Base-by-base conservation (phyloP, 2,113 vertebrate genomes). In the Plestiodon gilberti region DNA sequence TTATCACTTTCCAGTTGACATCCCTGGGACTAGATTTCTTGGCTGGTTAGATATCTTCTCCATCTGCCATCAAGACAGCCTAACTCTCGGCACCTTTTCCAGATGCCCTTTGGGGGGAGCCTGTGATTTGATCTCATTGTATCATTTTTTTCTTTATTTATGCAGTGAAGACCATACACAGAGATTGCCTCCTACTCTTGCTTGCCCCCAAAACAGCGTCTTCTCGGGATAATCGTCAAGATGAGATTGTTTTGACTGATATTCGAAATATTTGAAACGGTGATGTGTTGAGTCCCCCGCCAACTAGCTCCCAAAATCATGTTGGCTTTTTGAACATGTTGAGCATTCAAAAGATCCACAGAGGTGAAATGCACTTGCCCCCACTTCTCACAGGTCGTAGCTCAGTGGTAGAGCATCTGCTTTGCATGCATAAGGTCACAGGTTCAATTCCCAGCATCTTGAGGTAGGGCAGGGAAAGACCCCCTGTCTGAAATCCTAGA, bases 11-110 rank as follows among this genome's bases (percentile, higher is more conserved):
- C 65, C 67, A 40, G 55, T 23, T n/a, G 23, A 40, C 76, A 43
- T 71, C 67, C n/a, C 78, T 59, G 65, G 38, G 77, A 86, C 78
- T 25, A 71, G 57, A 74, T 38, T 71, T 86, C 69, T 59, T 25
- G 35, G 55, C 40, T 73, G 30, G 55, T 57, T 33, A 78, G 48
- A 35, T 64, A 0, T 65, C 59, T 33, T 75, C 78, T 78, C 17
- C 61, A 43, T 74, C 65, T 76, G 33, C 76, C 70, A 62, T 28
- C 38, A 57, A 78, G 62, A 35, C 13, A 38, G 65, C 3, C 67
- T 17, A 18, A 43, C 22, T 61, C 67, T 59, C 25, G 1, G 33
- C n/a, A 30, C 17, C 18, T 25, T 64, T 18, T n/a, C 38, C 28
- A 57, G 15, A 43, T 14, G 28, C 33, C 25, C 67, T 61, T n/a